Conservation (phyloP, 1,140 invertebrate genomes). For the Musca domestica region DNA sequence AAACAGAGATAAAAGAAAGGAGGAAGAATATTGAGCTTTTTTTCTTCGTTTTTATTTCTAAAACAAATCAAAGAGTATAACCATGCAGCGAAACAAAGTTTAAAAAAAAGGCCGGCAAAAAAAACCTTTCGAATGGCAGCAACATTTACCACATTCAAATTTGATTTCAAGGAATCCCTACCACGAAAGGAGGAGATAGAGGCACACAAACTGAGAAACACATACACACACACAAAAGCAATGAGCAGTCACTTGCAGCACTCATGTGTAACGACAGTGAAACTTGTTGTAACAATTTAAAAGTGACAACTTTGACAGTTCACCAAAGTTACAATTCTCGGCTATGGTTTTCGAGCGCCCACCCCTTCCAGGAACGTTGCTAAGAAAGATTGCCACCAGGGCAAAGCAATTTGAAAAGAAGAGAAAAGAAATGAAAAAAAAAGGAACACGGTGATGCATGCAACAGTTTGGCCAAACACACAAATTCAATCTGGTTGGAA, state of each 20-base stretch:
- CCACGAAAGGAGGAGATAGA: too few relatives aligned
- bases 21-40: too few relatives aligned
- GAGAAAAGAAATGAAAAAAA: too few relatives aligned
- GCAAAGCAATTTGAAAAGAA: not conserved
- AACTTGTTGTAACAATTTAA: constrained; percentile 9
- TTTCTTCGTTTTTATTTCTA: too few relatives aligned
- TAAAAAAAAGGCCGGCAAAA: not conserved
- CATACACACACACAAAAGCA: not conserved
- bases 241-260: not conserved
- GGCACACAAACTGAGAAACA: not conserved
- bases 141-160: constrained; percentile 9
- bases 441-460: not conserved
- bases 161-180: not conserved
- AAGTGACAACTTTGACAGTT: constrained; percentile 18
- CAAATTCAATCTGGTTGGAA: not conserved
- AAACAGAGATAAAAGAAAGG: too few relatives aligned
- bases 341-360: not conserved
- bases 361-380: not conserved
- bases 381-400: not conserved
- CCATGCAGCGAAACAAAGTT: too few relatives aligned
- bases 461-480: constrained; percentile 7
- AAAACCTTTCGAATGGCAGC: not conserved
- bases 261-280: constrained; percentile 5
- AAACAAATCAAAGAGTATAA: too few relatives aligned
- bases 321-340: constrained; percentile 13